These are phyloP conservation scores for Arizona elegans DNA, from an alignment of 2,113 vertebrate species.

Conservation along the genomic window DNA sequence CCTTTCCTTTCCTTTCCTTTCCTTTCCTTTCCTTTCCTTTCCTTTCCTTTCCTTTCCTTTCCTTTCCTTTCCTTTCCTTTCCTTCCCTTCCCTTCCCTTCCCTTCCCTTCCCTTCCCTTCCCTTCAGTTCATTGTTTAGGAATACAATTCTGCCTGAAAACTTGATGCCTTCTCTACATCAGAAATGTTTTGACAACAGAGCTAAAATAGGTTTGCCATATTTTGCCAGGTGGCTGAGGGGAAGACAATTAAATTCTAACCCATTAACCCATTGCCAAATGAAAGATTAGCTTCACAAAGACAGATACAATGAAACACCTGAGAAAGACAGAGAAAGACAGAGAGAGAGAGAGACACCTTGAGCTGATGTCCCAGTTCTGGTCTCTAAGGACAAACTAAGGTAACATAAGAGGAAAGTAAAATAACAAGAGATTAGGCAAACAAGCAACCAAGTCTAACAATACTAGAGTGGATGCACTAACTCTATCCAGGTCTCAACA, in stretches of 20 bases:
- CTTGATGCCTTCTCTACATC: neutral
- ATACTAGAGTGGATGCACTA: neutral
- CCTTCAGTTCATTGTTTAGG: neutral
- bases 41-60: no score
- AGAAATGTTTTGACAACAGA: slow-evolving; percentile 9
- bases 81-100: neutral
- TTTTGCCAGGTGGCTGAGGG: slow-evolving; percentile 18
- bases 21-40: no score
- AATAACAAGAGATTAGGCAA: neutral
- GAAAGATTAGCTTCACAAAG: slow-evolving; percentile 16
- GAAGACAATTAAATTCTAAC: slow-evolving; percentile 12
- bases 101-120: neutral
- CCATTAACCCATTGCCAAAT: slow-evolving; percentile 2
- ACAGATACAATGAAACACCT: slow-evolving; percentile 4
- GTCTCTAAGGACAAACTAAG: neutral
- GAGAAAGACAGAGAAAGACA: neutral
- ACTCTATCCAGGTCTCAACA: neutral
- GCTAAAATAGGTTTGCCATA: neutral
- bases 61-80: no score
- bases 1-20: no score
- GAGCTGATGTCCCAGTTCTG: slow-evolving; percentile 8
- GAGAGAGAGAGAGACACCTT: slow-evolving; percentile 1
- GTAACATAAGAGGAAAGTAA: neutral
- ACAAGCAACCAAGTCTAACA: neutral
- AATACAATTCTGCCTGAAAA: neutral